Evolutionary conservation across 2,888 invertebrate species (phyloP).

Genomic region (Imbricaverruca yamaguchii): DNA sequence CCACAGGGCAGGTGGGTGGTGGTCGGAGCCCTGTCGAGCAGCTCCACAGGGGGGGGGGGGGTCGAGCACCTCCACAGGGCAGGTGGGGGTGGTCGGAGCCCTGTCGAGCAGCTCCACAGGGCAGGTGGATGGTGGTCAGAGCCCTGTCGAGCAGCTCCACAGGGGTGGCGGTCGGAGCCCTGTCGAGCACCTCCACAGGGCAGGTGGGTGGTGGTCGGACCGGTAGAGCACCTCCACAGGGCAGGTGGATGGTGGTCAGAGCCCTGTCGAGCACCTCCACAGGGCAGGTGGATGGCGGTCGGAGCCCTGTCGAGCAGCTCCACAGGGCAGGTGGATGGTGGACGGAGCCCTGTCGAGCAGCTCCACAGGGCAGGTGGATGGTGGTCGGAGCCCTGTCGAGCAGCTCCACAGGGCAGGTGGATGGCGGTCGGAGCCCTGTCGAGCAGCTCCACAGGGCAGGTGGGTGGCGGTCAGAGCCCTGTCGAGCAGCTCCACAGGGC

Average conservation of each 20-base stretch:
- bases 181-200: conserved; percentile 52
- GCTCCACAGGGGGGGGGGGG: conserved; percentile 38
- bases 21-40: conserved; percentile 61
- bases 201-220: too few species aligned
- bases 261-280: conserved; percentile 51
- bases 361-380: conserved; percentile 38
- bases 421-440: conserved; percentile 53
- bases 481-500: conserved; percentile 47
- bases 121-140: too few species aligned
- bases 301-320: conserved; percentile 60
- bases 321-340: too few species aligned
- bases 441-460: conserved; percentile 46
- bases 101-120: conserved; percentile 54
- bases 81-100: conserved; percentile 44
- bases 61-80: conserved; percentile 46
- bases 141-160: conserved; percentile 51
- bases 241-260: too few species aligned
- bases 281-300: conserved; percentile 32
- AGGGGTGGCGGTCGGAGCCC: conserved; percentile 47
- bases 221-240: conserved; percentile 49
- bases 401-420: conserved; percentile 41
- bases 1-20: too few species aligned
- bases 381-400: conserved; percentile 57
- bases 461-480: too few species aligned
- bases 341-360: conserved; percentile 60